phyloP scores from a whole-genome alignment of 2,888 invertebrate genomes.

The Amphipyra berbera region DNA sequence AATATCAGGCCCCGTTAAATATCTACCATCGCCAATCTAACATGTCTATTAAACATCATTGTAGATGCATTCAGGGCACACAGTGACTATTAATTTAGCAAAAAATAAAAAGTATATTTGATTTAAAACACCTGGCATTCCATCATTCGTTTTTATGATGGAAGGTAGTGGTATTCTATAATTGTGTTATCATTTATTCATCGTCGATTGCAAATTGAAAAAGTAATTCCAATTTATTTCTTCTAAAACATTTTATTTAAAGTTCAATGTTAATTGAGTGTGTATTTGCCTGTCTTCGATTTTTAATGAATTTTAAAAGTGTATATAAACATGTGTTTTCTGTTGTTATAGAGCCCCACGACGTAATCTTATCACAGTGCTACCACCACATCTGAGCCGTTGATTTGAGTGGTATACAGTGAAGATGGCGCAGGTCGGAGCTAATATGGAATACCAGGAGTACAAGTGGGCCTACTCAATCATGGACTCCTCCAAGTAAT shows the following conservation, averaged over 20 bases:
- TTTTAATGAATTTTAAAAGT: conserved; percentile 2
- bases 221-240: background rate
- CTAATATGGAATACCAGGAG: conserved; percentile 90
- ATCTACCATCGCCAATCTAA: conserved; percentile 38
- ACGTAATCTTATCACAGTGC: conserved; percentile 44
- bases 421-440: conserved; percentile 87
- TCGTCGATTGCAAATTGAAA: background rate
- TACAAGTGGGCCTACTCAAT: conserved; percentile 97
- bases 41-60: conserved; percentile 17
- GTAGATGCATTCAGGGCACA: conserved; percentile 13
- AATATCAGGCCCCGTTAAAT: conserved; percentile 50
- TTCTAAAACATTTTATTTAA: too few relatives aligned
- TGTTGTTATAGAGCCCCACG: conserved; percentile 62
- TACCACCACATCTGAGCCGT: conserved; percentile 50
- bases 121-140: conserved; percentile 14
- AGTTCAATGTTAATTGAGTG: too few relatives aligned
- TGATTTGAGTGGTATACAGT: conserved; percentile 48
- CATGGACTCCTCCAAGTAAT: conserved; percentile 97
- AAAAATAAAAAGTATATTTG: conserved; percentile 18
- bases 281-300: background rate
- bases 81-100: conserved; percentile 12
- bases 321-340: conserved; percentile 8
- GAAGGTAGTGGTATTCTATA: conserved; percentile 10
- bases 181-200: conserved; percentile 7
- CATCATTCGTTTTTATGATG: conserved; percentile 8